Base-by-base conservation (phyloP, 2,797 vertebrate species). In the Melanitta fusca region DNA sequence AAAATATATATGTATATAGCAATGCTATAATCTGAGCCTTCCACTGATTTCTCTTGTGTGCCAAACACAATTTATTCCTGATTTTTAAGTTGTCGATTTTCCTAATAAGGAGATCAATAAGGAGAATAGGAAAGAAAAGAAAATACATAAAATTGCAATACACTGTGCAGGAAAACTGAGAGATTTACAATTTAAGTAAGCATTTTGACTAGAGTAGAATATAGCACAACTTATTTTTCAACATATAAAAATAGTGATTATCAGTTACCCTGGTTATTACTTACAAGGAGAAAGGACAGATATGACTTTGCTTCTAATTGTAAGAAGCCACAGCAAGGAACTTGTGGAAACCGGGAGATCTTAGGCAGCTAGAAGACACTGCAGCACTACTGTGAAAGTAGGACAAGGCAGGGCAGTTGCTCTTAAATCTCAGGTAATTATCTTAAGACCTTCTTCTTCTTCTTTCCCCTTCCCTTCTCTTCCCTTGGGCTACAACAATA, bases 351-450 rank as follows among this genome's bases (percentile, higher is more conserved):
- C 5, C 1, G 3, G 54, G 71, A 83, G 83, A 25, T 30, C 27
- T 16, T 81, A 36, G 69, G 56, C 8, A 5, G 58, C 88, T 61
- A 93, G 73, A 9, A 58, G 65, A 49, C 3, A 25, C 43, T 66
- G 36, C 81, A 61, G 54, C 54, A 69, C 11, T 54, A 14, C 38
- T 91, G 82, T 58, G 78, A 45, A 95, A 94, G 69, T 54, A 91
- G 94, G 64, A 94, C 93, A 84, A 91, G 58, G 58, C 82, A 72
- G 51, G 43, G 47, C 57, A 93, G 90, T 66, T 92, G 56, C 58
- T 80, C 88, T 28, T 91, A 91, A 97, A 94, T 79, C 88, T 91
- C 95, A 91, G 72, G 75, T 88, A 96, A 96, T 96, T 96, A 93
- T 89, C 83, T 83, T 34, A 93, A 68, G 75, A 88, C 86, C 85